These are phyloP conservation scores for Peromyscus nudipes DNA, from an alignment of 2,797 vertebrate genomes.

Conservation along the genomic window DNA sequence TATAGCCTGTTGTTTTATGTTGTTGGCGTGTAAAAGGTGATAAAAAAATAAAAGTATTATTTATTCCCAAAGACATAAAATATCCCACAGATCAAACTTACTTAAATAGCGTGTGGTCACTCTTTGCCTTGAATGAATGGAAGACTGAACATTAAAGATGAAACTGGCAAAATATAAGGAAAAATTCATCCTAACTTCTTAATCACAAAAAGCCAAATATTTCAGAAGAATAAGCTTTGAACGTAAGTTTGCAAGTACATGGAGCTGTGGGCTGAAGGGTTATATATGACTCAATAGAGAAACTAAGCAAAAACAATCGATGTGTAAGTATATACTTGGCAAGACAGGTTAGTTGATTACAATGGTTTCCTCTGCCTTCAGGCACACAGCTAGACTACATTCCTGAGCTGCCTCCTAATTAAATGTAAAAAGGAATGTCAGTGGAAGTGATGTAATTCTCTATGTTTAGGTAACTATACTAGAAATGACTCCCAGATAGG, in stretches of 20 bases:
- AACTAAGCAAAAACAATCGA: not conserved
- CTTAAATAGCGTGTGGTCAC: not conserved
- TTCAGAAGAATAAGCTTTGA: not conserved
- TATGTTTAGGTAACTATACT: not conserved
- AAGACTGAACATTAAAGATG: constrained; percentile 15
- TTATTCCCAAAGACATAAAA: constrained; percentile 25
- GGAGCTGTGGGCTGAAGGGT: not conserved
- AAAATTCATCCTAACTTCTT: not conserved
- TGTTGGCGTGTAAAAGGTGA: not conserved
- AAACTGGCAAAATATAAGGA: constrained; percentile 18
- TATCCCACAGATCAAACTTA: not conserved
- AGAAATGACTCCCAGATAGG: not conserved
- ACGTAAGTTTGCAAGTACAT: constrained; percentile 12
- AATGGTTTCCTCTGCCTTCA: not conserved
- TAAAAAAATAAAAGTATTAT: not conserved
- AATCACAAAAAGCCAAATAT: constrained; percentile 23
- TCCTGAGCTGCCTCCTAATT: not conserved
- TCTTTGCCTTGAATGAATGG: not conserved
- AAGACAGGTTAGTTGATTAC: not conserved
- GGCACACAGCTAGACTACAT: not conserved
- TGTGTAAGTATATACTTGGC: not conserved
- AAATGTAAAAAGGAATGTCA: not conserved
- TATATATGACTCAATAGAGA: not conserved
- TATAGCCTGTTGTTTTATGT: not conserved
- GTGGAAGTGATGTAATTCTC: not conserved